Evolutionary conservation across 2,888 invertebrate species (phyloP).

Genomic region (Linnaemya vulpina): DNA sequence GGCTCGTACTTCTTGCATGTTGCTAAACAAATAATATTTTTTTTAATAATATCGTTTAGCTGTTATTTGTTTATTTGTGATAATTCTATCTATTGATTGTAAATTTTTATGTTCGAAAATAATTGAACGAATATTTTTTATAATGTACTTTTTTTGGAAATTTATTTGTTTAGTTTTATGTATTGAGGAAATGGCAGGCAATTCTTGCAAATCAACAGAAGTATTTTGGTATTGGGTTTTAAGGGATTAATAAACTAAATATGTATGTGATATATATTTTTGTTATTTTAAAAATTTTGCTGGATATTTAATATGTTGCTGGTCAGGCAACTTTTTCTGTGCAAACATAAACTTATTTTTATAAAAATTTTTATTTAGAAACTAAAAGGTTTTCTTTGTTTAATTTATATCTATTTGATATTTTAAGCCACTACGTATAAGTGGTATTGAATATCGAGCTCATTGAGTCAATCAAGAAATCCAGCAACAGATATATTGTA

Average conservation of each 20-base stretch:
- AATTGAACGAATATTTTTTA: conserved; percentile 36
- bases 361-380: not conserved
- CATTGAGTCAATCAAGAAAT: no score
- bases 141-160: not conserved
- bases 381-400: no score
- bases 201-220: conserved; percentile 14
- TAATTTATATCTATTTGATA: no score
- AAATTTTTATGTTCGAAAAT: conserved; percentile 20
- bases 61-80: conserved; percentile 32
- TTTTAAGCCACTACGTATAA: no score
- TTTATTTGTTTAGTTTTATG: conserved; percentile 22
- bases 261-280: not conserved
- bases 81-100: conserved; percentile 12
- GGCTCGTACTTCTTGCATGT: not conserved
- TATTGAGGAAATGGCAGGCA: conserved; percentile 37
- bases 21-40: conserved; percentile 8
- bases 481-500: no score
- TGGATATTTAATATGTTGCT: conserved; percentile 13
- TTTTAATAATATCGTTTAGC: conserved; percentile 30
- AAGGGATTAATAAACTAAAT: not conserved
- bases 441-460: no score
- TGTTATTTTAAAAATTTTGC: conserved; percentile 25
- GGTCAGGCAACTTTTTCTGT: not conserved
- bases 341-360: not conserved
- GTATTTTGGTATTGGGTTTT: conserved; percentile 1